Base-by-base conservation (phyloP, 2,113 vertebrate species). In the Rhinopomastus cyanomelas region DNA sequence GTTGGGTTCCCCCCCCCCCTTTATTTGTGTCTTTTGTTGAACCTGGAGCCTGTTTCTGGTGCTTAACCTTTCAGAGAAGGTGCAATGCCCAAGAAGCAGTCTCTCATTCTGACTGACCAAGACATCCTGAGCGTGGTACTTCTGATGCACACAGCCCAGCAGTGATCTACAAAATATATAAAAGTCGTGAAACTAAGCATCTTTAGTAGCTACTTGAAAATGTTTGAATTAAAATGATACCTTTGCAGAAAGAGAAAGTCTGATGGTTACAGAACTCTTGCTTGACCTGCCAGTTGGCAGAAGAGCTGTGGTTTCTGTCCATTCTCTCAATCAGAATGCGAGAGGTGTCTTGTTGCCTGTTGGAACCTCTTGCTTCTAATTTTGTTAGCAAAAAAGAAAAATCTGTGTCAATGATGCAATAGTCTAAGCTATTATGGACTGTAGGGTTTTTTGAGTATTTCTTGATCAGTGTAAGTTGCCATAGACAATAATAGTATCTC, bases 281-380 rank as follows among this genome's bases (percentile, higher is more conserved):
- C 39, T 53, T 60, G 80, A 88, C 89, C 77, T 86, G 73, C 56
- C 80, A 95, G 68, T 76, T 90, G 72, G 81, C 80, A 23, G 76
- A 36, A 30, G 32, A 32, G 5, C 30, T 17, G 19, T 34, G 36
- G 52, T 86, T 64, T 44, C 66, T 12, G 59, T 36, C 49, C 75
- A 78, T 46, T 48, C 22, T 64, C n/a, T 56, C 69, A 32, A 36
- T 59, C 21, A 42, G 72, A 74, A 51, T 37, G 62, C 72, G 60
- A 75, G 75, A 79, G 93, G 72, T 87, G 72, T 91, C 80, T 59
- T 39, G 59, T 79, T 93, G 88, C 80, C 59, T 60, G 23, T 68
- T 42, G 39, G 39, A 42, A 42, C 39, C 39, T 42, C 76, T 15
- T n/a, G 30, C 25, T 76, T 89, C 76, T 88, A 79, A 89, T 88